These are phyloP conservation scores for Egretta garzetta DNA, from an alignment of 2,113 vertebrate species.

Conservation along the genomic window DNA sequence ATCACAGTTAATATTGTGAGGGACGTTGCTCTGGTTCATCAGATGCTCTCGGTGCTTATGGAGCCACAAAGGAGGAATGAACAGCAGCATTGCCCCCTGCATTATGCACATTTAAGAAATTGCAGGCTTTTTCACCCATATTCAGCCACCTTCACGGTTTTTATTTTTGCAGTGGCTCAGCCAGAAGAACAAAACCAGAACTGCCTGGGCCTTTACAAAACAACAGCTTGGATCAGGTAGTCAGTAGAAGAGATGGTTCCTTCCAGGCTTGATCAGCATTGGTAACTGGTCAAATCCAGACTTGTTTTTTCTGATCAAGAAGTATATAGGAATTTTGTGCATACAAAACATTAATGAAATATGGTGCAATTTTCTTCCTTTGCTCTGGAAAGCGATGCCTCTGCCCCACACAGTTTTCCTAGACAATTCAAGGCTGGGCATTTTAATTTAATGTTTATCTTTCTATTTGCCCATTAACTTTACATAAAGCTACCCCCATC, in stretches of 20 bases:
- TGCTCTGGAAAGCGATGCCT: background rate
- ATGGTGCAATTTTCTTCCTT: background rate
- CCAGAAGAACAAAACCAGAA: background rate
- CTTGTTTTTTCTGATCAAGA: background rate
- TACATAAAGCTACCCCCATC: background rate
- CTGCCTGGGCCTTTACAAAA: background rate
- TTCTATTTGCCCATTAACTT: background rate
- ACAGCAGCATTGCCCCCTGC: fast-evolving
- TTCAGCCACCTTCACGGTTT: fast-evolving
- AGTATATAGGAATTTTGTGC: no score
- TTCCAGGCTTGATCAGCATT: background rate
- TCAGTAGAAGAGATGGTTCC: background rate
- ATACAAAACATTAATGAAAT: background rate
- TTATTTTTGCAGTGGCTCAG: background rate
- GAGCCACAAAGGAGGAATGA: background rate
- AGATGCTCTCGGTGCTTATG: background rate
- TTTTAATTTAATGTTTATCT: background rate
- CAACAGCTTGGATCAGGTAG: background rate
- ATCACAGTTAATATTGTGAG: fast-evolving
- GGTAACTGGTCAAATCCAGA: background rate
- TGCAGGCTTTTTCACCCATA: background rate
- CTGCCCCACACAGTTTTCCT: background rate
- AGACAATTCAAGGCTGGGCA: background rate
- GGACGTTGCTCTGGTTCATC: fast-evolving
- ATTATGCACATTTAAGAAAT: background rate